A percentile compares a stretch with the other conserved stretches of the same genome.
Evolutionary conservation across 2,113 vertebrate genomes (phyloP).

Genomic region (Crotophaga sulcirostris): DNA sequence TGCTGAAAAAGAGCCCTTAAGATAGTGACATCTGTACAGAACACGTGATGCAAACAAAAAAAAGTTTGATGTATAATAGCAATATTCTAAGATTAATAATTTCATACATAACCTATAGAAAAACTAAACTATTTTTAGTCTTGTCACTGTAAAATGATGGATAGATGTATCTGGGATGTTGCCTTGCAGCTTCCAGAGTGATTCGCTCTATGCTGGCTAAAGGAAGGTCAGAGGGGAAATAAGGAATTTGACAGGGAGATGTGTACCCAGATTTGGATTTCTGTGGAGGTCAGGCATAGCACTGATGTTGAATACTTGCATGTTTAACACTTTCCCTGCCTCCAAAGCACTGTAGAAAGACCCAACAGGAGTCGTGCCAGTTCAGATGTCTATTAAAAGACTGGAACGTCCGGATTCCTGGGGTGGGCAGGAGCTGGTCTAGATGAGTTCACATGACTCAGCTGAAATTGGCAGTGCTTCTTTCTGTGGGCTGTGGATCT

Average conservation of each 20-base stretch:
- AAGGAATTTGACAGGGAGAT: constrained; percentile 29
- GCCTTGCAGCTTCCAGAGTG: background rate
- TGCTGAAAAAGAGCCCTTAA: background rate
- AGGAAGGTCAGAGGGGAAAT: constrained; percentile 43
- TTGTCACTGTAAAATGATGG: background rate
- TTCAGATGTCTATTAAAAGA: background rate
- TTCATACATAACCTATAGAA: background rate
- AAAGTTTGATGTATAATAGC: background rate
- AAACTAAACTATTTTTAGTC: background rate
- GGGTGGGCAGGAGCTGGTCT: background rate
- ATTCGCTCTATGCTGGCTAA: background rate
- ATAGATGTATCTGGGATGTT: background rate
- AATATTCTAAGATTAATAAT: background rate
- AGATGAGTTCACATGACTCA: constrained; percentile 2
- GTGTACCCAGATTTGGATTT: background rate
- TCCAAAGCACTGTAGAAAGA: background rate
- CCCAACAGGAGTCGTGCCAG: background rate
- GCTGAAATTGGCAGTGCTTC: background rate
- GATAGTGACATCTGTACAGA: background rate
- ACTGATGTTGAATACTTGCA: background rate
- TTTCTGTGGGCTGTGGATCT: background rate
- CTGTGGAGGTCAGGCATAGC: background rate
- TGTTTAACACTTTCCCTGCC: constrained; percentile 13
- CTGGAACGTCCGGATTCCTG: background rate
- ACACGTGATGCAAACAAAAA: background rate